phyloP scores from a whole-genome alignment of 2,888 invertebrate genomes.

The Hermodice carunculata region DNA sequence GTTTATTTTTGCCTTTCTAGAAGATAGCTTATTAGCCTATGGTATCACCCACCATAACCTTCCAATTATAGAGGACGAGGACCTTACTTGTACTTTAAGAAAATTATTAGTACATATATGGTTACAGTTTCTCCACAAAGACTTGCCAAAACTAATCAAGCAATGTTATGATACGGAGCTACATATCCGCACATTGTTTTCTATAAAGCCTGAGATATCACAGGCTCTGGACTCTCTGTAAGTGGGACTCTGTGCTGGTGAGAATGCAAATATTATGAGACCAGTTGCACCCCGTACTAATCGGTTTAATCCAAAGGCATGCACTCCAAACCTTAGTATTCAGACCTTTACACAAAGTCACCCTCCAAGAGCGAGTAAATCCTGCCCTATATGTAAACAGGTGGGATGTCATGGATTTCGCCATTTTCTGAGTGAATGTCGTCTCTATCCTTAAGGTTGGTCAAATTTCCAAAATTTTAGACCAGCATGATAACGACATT shows the following conservation, averaged over 20 bases:
- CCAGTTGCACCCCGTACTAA: neutral
- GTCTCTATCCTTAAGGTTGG: constrained; percentile 27
- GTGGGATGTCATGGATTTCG: constrained; percentile 1
- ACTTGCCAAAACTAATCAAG: constrained; percentile 34
- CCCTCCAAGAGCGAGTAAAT: neutral
- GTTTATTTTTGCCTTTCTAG: constrained; percentile 34
- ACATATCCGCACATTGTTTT: neutral
- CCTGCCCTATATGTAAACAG: constrained; percentile 39
- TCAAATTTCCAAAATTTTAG: no score
- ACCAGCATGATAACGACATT: no score
- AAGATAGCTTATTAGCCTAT: constrained; percentile 37
- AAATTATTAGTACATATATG: constrained; percentile 36
- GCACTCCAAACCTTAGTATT: neutral
- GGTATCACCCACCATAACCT: constrained; percentile 36
- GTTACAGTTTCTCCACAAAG: constrained; percentile 35
- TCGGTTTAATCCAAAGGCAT: neutral
- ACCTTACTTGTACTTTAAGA: constrained; percentile 36
- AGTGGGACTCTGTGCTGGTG: neutral
- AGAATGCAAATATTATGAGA: neutral
- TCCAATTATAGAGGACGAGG: constrained; percentile 24
- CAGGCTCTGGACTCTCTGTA: neutral
- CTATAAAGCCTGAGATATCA: no score
- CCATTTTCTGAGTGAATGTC: constrained; percentile 38
- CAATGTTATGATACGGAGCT: constrained; percentile 31
- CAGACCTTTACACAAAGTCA: no score